Evolutionary conservation across 2,888 invertebrate genomes (phyloP).

Genomic region (Liopterus haemorrhoidalis): DNA sequence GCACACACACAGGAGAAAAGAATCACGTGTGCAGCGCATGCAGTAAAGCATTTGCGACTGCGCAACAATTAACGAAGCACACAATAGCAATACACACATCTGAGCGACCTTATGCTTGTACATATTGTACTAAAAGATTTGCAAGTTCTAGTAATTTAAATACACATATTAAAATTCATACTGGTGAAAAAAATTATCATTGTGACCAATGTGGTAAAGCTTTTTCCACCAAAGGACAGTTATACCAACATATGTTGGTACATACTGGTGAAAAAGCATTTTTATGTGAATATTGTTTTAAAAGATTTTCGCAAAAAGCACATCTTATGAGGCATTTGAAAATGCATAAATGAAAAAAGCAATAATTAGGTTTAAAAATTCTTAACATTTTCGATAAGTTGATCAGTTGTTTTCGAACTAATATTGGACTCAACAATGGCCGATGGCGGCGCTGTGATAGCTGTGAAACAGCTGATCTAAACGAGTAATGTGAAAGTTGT

Average conservation of each 20-base stretch:
- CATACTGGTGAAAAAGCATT: conserved; percentile 46
- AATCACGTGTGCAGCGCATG: conserved; percentile 45
- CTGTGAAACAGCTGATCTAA: too few species aligned
- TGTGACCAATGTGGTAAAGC: conserved; percentile 46
- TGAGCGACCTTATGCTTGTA: conserved; percentile 44
- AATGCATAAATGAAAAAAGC: conserved; percentile 38
- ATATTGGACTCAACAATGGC: too few species aligned
- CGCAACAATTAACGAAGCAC: conserved; percentile 46
- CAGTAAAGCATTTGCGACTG: conserved; percentile 45
- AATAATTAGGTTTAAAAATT: too few species aligned
- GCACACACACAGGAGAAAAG: conserved; percentile 46
- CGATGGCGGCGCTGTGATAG: too few species aligned
- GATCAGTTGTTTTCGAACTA: too few species aligned
- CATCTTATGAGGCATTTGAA: conserved; percentile 44
- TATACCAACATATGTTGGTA: conserved; percentile 44
- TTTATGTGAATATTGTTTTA: conserved; percentile 44
- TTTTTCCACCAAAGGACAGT: conserved; percentile 45
- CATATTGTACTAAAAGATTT: conserved; percentile 44
- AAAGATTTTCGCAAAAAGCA: conserved; percentile 45
- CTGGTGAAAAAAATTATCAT: conserved; percentile 45
- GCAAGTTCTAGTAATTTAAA: conserved; percentile 45
- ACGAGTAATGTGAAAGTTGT: too few species aligned
- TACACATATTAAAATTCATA: conserved; percentile 45
- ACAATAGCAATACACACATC: conserved; percentile 44
- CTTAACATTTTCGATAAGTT: too few species aligned